Base-by-base conservation (phyloP, 2,888 invertebrate genomes). In the Drosophila neonasuta region DNA sequence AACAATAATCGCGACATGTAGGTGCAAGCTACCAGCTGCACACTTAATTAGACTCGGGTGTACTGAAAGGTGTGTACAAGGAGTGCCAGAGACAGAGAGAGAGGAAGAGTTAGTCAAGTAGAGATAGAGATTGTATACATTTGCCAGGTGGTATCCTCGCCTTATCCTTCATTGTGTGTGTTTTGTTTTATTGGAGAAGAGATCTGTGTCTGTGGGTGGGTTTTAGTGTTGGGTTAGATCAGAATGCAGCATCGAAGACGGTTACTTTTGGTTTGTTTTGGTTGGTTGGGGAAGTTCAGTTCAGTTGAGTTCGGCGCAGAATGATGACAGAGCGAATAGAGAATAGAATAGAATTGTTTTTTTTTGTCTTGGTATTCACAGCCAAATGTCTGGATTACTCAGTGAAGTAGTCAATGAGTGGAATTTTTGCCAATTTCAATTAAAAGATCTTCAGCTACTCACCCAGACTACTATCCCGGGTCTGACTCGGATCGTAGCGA, bases 381-480 rank as follows among this genome's bases (percentile, higher is more conserved):
- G 77, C 63, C 72, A 79, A 70, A 77, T 63, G 55, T 69, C 64
- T 80, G 74, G 57, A 77, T 70, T 73, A 79, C 75, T 78, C 62
- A 71, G 63, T 69, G 77, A 67, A 52, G 59, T 66, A 63, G 45
- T 52, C 61, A 79, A 59, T 77, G 50, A 49, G 60, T 46, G 39
- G 56, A 1, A 15, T 10, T 41, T 49, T 49, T 60, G 32, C 24
- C 46, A 29, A 15, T 36, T 4, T 41, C n/a, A 1, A 2, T 36
- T 11, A 11, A 36, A n/a, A 0, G 11, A 11, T 2, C 11, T 41
- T n/a, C n/a, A 36, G 50, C 8, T 65, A 86, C 85, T 83, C 82
- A 91, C 91, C 91, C 80, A 91, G 80, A 74, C 91, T 91, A 71
- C 91, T 91, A 77, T 91, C 91, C 68, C 91, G 79, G 48, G 90